phyloP scores from a whole-genome alignment of 1,140 invertebrate genomes.

The Manduca sexta region DNA sequence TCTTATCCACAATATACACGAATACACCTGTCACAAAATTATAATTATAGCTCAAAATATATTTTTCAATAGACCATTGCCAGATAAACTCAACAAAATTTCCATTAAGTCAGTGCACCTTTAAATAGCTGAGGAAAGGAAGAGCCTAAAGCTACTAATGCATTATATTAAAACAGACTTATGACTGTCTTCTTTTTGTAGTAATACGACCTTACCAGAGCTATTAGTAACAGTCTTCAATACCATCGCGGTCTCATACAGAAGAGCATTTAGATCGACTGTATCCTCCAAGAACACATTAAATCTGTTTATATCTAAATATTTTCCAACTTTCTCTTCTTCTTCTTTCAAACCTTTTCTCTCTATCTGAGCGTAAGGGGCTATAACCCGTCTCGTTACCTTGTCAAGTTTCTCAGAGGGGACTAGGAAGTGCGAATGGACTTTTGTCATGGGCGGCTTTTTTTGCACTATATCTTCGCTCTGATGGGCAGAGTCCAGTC shows the following conservation, averaged over 20 bases:
- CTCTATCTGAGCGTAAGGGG: slow-evolving; percentile 71
- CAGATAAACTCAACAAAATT: no score
- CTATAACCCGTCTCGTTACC: slow-evolving; percentile 70
- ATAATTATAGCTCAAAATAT: not conserved
- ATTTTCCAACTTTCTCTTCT: slow-evolving; percentile 35
- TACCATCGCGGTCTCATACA: slow-evolving; percentile 73
- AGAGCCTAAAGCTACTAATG: no score
- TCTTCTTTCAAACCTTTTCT: slow-evolving; percentile 53
- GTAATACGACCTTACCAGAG: slow-evolving; percentile 41
- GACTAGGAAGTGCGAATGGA: slow-evolving; percentile 59
- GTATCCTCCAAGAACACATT: slow-evolving; percentile 68
- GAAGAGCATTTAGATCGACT: slow-evolving; percentile 67
- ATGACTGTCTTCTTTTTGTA: no score
- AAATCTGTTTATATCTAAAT: slow-evolving; percentile 58
- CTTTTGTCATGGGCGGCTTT: slow-evolving; percentile 25
- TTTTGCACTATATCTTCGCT: slow-evolving; percentile 12
- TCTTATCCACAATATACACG: slow-evolving; percentile 68
- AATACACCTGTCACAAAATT: slow-evolving; percentile 54
- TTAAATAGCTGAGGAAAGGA: no score
- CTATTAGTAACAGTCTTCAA: slow-evolving; percentile 70
- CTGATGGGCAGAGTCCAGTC: slow-evolving; percentile 35
- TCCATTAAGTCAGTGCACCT: no score
- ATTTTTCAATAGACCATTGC: no score
- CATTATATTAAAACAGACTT: no score
- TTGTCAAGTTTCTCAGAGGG: slow-evolving; percentile 57